phyloP scores from a whole-genome alignment of 1,140 invertebrate species.

The Drosophila malerkotliana region DNA sequence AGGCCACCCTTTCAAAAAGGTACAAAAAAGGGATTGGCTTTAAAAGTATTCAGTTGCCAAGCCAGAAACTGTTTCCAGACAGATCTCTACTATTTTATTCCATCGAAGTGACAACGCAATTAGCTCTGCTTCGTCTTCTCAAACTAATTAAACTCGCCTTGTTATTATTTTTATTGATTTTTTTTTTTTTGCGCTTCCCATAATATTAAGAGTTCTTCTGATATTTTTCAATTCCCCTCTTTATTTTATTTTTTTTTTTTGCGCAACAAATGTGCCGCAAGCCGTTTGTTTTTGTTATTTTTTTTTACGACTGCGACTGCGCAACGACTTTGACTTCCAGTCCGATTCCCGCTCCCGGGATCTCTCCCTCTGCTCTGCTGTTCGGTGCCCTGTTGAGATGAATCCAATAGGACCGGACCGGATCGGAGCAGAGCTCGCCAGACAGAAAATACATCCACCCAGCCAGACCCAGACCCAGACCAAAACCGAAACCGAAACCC shows the following conservation, averaged over 20 bases:
- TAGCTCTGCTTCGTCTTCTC: constrained; percentile 1
- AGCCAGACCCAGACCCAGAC: constrained; percentile 13
- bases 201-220: constrained; percentile 14
- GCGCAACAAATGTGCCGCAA: constrained; percentile 64
- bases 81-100: not conserved
- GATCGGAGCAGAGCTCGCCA: constrained; percentile 17
- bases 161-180: constrained; percentile 41
- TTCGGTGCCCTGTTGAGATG: constrained; percentile 11
- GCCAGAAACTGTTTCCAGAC: not conserved
- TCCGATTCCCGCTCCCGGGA: constrained; percentile 12
- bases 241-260: constrained; percentile 28
- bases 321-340: constrained; percentile 51
- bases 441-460: constrained; percentile 39
- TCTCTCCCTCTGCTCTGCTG: not conserved
- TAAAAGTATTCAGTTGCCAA: not conserved
- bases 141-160: constrained; percentile 17
- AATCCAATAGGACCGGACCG: constrained; percentile 18
- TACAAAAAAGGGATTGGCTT: not conserved
- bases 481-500: constrained; percentile 17
- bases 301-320: constrained; percentile 57
- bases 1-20: not conserved
- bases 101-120: not conserved
- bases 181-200: constrained; percentile 14
- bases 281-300: constrained; percentile 52
- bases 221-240: constrained; percentile 11